Evolutionary conservation across 2,113 vertebrate genomes (phyloP), one percentile per base, ranked within the genome.

Genomic region (Grammomys dolichurus): DNA sequence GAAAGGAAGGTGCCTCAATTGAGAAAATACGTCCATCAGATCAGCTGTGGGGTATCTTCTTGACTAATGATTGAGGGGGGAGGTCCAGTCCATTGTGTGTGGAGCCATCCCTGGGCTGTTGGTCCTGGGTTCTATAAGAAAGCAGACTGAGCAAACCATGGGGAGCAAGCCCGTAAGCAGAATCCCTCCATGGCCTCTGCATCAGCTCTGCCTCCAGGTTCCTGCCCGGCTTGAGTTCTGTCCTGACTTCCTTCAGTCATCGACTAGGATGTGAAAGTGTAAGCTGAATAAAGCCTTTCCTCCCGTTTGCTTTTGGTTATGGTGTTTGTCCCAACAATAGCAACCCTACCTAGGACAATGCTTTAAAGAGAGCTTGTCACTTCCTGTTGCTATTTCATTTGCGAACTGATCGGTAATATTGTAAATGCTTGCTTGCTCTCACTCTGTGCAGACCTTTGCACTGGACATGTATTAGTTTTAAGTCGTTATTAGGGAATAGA

Each of bases 301-400:
- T 84, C 36, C 80, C 7, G 2, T 56, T 26, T 13, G 6, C 51
- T n/a, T 40, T 60, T 16, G 13, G 22, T 40, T 13, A 60, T 28
- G 36, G 56, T 8, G 14, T 63, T 84, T 28, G 0, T 84, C n/a
- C 40, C 58, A 63, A 13, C 81, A 43, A 19, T 14, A 84, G 24
- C 7, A 31, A 1, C 58, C 81, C 56, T 28, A 17, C 60, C 56
- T 43, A 63, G 56, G 28, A 82, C 78, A 67, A 70, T 54, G n/a
- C 22, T 86, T 67, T 48, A 65, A 43, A 80, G 78, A 95, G 86
- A 90, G 56, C 54, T 65, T 89, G 58, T 94, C 72, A 40, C 24
- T 87, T 89, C 65, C 67, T 76, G 31, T 51, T 63, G 43, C 65
- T 40, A 24, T 28, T 31, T 70, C 63, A 33, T n/a, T 81, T 81